phyloP scores from a whole-genome alignment of 2,888 invertebrate genomes.

The Toxonevra muliebris region DNA sequence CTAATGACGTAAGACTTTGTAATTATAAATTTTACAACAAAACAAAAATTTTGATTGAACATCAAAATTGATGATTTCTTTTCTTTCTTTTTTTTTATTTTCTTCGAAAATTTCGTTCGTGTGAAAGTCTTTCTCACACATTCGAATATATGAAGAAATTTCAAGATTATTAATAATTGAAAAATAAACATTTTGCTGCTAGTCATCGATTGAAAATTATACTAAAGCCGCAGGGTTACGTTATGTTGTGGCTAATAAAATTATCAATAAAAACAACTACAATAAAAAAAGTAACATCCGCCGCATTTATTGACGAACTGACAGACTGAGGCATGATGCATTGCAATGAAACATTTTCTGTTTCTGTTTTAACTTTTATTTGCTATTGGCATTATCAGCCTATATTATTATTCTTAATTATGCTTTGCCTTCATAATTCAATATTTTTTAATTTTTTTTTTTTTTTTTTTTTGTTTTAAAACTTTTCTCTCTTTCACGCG shows the following conservation, averaged over 20 bases:
- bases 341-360: not conserved
- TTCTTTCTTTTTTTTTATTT: too few relatives aligned
- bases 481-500: too few relatives aligned
- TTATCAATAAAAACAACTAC: not conserved
- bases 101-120: not conserved
- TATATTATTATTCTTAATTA: slow-evolving; percentile 59
- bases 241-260: not conserved
- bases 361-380: not conserved
- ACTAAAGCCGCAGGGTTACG: not conserved
- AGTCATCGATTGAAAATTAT: not conserved
- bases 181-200: not conserved
- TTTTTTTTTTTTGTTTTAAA: slow-evolving; percentile 39
- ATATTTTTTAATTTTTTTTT: slow-evolving; percentile 40
- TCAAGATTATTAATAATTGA: not conserved
- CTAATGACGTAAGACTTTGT: too few relatives aligned
- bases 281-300: too few relatives aligned
- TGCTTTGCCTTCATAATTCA: slow-evolving; percentile 46
- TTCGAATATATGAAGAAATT: not conserved
- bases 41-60: too few relatives aligned
- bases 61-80: too few relatives aligned
- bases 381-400: not conserved
- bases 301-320: not conserved
- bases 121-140: not conserved
- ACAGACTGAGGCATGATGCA: not conserved
- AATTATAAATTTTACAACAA: too few relatives aligned